Base-by-base conservation (phyloP, 2,113 vertebrate genomes). In the Tupaia chinensis region DNA sequence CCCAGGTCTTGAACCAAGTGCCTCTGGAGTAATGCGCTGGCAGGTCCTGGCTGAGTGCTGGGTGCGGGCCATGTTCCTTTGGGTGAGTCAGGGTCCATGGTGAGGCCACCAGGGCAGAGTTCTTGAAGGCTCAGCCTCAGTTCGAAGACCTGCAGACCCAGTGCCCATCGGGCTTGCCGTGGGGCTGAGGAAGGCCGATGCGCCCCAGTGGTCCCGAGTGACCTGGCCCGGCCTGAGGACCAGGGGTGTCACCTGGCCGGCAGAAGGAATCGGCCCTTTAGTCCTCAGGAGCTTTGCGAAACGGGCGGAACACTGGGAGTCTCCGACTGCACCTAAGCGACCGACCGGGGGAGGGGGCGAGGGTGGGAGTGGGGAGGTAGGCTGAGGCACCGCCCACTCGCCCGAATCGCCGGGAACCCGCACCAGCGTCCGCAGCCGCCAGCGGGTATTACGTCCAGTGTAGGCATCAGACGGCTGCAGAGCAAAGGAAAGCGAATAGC, bases 391-490 rank as follows among this genome's bases (percentile, higher is more conserved):
- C 32, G 63, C 56, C 29, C 22, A 56, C 80, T 89, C 76, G 14
- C 22, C 65, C 84, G 95, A 95, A 95, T 89, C 94, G 61, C 93
- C 58, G 87, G 72, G 90, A 81, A 79, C 58, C 34, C 9, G 87
- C 25, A 73, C 89, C 76, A 74, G 81, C 53, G 15, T 23, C 61
- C 56, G 32, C 58, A 32, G 54, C 56, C 65, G 32, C 69, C n/a
- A 3, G 80, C 53, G 76, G 63, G 63, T 23, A 63, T 63, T 78
- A 74, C 69, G n/a, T 14, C 7, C 58, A 10, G 27, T 1, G 69
- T 27, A 56, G 44, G 70, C 74, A 66, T 76, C 81, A 2, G 65
- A 44, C 44, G 53, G 53, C 76, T 66, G 89, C 44, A 44, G 80
- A 80, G 81, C 68, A 66, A 66, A 61, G 74, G 70, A 23, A 53